Percentiles rank a stretch among this genome's conserved stretches.
These are phyloP conservation scores for Batillaria attramentaria DNA, from an alignment of 1,140 invertebrate genomes.

Conservation along the genomic window DNA sequence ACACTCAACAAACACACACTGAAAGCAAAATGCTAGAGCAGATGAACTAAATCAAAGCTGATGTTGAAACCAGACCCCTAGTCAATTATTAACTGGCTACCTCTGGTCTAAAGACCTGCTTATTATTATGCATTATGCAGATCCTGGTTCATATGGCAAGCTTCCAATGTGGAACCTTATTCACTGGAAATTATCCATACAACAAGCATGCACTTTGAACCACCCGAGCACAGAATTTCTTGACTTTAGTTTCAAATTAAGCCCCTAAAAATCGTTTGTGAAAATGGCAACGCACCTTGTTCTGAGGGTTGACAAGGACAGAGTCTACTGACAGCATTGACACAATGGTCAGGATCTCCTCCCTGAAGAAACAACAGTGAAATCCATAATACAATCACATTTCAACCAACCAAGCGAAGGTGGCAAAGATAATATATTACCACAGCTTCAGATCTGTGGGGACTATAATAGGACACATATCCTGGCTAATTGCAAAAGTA, in stretches of 20 bases:
- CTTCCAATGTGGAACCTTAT: too few species aligned
- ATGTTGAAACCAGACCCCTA: constrained; percentile 4
- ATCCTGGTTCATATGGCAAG: constrained; percentile 67
- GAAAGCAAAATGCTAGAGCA: neutral
- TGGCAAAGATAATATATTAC: neutral
- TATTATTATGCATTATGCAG: too few species aligned
- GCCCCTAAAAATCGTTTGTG: too few species aligned
- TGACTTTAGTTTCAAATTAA: too few species aligned
- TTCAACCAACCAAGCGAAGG: too few species aligned
- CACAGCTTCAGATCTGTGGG: too few species aligned
- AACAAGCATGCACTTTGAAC: too few species aligned
- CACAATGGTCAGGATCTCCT: constrained; percentile 85
- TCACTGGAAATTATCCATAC: too few species aligned
- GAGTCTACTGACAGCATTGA: constrained; percentile 81
- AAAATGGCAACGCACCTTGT: constrained; percentile 58
- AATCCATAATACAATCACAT: neutral
- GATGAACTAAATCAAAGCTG: neutral
- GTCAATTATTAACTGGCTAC: too few species aligned
- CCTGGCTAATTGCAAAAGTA: neutral
- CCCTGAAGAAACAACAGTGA: constrained; percentile 72
- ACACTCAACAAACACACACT: constrained; percentile 6
- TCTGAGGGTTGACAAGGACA: constrained; percentile 74
- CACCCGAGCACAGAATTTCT: too few species aligned
- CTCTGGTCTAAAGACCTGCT: too few species aligned
- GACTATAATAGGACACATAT: too few species aligned